A percentile compares a stretch with the other conserved stretches of the same genome.
Evolutionary conservation across 2,113 vertebrate genomes (phyloP).

Genomic region (Triplophysa dalaica): DNA sequence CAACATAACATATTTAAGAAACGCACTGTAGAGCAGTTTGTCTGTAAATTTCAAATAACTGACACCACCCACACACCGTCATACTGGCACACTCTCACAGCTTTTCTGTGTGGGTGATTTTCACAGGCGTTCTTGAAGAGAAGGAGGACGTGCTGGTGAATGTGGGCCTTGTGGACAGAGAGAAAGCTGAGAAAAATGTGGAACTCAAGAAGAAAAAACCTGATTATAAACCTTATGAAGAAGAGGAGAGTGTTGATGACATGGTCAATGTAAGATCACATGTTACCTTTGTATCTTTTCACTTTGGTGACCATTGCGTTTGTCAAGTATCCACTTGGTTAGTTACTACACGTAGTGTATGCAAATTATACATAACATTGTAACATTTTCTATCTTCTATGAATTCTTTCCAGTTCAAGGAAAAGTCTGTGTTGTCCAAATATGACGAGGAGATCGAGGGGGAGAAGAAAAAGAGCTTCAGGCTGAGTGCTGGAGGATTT

Average conservation of each 20-base stretch:
- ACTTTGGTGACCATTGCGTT: too few species aligned
- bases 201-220: slow-evolving; percentile 89
- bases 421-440: slow-evolving; percentile 80
- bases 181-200: slow-evolving; percentile 86
- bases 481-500: slow-evolving; percentile 74
- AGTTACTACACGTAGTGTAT: not conserved
- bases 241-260: slow-evolving; percentile 86
- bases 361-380: too few species aligned
- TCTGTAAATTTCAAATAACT: not conserved
- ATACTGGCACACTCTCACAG: not conserved
- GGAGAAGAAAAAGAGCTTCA: slow-evolving; percentile 85
- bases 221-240: slow-evolving; percentile 84
- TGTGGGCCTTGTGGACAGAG: slow-evolving; percentile 82
- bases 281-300: not conserved
- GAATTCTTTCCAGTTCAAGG: slow-evolving; percentile 69
- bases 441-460: slow-evolving; percentile 91
- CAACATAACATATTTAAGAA: too few species aligned
- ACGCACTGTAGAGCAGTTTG: too few species aligned
- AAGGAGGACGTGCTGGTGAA: slow-evolving; percentile 85
- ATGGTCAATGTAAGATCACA: slow-evolving; percentile 69
- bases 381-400: not conserved
- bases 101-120: not conserved
- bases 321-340: too few species aligned
- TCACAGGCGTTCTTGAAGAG: slow-evolving; percentile 79
- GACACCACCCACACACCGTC: not conserved